Evolutionary conservation across 1,140 invertebrate genomes (phyloP), one percentile per base, ranked within the genome.

Genomic region (Drosophila tsacasi): DNA sequence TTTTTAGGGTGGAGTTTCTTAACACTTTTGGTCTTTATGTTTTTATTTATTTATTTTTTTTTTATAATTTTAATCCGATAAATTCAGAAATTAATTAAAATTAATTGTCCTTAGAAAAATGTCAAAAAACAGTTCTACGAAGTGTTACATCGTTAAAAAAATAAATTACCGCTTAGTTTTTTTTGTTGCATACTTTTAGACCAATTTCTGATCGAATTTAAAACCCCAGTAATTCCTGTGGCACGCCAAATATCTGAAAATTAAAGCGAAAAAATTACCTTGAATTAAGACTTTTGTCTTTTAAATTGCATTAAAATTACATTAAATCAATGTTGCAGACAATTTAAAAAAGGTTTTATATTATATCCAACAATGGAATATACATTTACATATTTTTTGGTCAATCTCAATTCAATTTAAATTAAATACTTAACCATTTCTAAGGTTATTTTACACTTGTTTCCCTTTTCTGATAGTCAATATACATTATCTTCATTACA

Each of bases 401-500:
- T 2, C 35, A 37, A 12, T 37, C 3, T 17, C 39, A 30, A 27
- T 1, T 40, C 37, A 30, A 50, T 30, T 27, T 19, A 50, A n/a
- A 27, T 27, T 1, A n/a, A 27, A 17, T 49, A 47, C 13, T 15
- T 8, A 25, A 25, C 7, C 3, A 47, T 8, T 47, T 47, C 9
- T 7, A 13, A 7, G 3, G 17, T 17, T 19, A 19, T n/a, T 6
- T 12, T 37, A 23, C 37, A 35, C 19, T 25, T 50, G 8, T 17
- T 30, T 13, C 15, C 19, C 19, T 8, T 58, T 21, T 13, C 1
- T 12, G 12, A 47, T 12, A 15, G 0, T 54, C 5, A 3, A 5
- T 10, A 27, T 7, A 21, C 23, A 13, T 27, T 23, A 30, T 21
- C 17, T 32, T 52, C 13, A 15, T 69, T 57, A 6, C 61, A 87